Conservation (phyloP, 2,113 vertebrate genomes). For the Megaptera novaeangliae region DNA sequence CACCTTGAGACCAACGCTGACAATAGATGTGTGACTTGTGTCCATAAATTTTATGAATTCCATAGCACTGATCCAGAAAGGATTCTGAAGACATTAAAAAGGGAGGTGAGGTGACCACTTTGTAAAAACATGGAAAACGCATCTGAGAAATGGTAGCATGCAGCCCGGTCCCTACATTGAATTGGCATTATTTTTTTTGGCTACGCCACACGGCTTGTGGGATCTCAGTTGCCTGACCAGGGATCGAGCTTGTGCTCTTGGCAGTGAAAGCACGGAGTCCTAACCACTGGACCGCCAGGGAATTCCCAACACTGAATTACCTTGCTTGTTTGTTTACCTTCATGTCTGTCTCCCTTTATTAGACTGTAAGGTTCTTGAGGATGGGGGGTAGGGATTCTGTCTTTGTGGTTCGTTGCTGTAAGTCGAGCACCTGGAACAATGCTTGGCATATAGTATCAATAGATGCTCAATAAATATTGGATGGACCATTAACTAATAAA, state of each 20-base stretch:
- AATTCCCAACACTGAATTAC: fast-evolving
- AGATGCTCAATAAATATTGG: not conserved
- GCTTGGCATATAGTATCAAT: not conserved
- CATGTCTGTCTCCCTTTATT: not conserved
- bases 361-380: fast-evolving
- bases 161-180: fast-evolving
- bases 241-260: too few relatives aligned
- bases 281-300: too few relatives aligned
- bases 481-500: not conserved
- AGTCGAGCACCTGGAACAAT: not conserved
- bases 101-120: too few relatives aligned
- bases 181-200: too few relatives aligned
- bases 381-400: not conserved
- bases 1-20: not conserved
- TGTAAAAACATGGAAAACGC: not conserved
- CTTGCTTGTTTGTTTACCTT: not conserved
- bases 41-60: not conserved
- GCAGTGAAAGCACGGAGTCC: too few relatives aligned
- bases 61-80: not conserved
- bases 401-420: not conserved
- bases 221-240: too few relatives aligned
- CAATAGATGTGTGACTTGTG: too few relatives aligned
- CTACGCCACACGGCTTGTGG: too few relatives aligned
- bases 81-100: not conserved
- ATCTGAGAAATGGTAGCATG: fast-evolving